Base-by-base conservation (phyloP, 1,140 invertebrate genomes). In the Notospermus geniculatus region DNA sequence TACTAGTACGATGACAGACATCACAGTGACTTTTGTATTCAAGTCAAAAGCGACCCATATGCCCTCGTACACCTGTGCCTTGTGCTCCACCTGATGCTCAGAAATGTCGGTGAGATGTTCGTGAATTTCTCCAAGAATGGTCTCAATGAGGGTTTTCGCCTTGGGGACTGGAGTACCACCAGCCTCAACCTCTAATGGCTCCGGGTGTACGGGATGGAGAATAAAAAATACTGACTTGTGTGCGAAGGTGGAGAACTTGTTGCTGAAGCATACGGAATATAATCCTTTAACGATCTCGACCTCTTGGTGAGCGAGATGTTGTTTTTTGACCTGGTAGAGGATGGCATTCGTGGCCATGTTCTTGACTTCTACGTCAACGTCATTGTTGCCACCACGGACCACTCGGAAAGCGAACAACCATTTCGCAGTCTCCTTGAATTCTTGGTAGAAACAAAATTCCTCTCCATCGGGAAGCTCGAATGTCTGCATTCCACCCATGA, bases 391-490 rank as follows among this genome's bases (percentile, higher is more conserved):
- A 17, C 59, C 59, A 25, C 43, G 19, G 27, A 60, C 28, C 17
- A 60, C 59, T 5, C 59, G 53, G 25, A 57, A 60, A 19, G 25
- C 22, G 25, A 55, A 29, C 1, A 39, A 17, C 17, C 22, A 60
- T 55, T 60, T 39, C n/a, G 23, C 30, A 25, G 41, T 59, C 19
- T n/a, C 29, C 27, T 32, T 22, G n/a, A 59, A 41, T 17, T 32
- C 45, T 57, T 60, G 50, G 30, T 55, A 60, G 59, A 60, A 60
- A 45, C 59, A 60, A 15, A 50, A 22, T 55, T 52, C 53, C 22
- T 60, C 53, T 43, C 54, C 54, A 32, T 60, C 59, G 56, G 46
- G 45, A 9, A 60, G 50, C 43, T 60, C 59, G 27, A 60, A 60
- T 2, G 54, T 57, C 32, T 36, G 32, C 32, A 15, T 36, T 4